Evolutionary conservation across 2,113 vertebrate species (phyloP), one percentile per base, ranked within the genome.

Genomic region (Periophthalmodon schlosseri): DNA sequence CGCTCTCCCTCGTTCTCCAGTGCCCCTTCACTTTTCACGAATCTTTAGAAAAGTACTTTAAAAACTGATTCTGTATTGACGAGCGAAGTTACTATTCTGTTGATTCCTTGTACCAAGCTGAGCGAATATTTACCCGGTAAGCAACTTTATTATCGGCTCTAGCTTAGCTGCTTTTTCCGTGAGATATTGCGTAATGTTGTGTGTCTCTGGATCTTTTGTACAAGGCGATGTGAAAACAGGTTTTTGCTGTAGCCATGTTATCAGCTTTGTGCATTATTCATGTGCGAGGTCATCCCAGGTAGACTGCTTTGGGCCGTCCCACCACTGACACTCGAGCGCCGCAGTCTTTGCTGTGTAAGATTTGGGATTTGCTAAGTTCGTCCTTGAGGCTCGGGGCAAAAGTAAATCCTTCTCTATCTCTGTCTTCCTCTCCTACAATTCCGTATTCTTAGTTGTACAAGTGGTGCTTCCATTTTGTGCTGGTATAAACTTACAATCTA

Each of bases 231-330:
- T 82, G 85, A 90, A 87, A 68, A 70, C 73, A 84, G 88, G 83
- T 11, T 74, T 69, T 69, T 70, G 50, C 75, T 74, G 67, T 71
- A 24, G 73, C 69, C 47, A 69, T 81, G 86, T 87, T 81, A 80
- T 75, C 69, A 70, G 63, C 81, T 79, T 85, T 71, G 77, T 89
- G 71, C 68, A 89, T 90, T 82, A 92, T 89, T 88, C 78, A 90
- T 87, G 54, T 75, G 69, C 66, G 13, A 5, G 85, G 85, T 85
- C 76, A 76, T 89, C 81, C 78, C 57, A 44, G 71, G 73, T 77
- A 88, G 90, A 91, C 89, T 73, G 88, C 87, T 88, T 84, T 74
- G 64, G 88, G 82, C 78, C 83, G 85, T 86, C 85, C 81, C 86
- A 80, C 54, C 76, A 86, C 86, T 83, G 81, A 86, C 83, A 56